Evolutionary conservation across 2,113 vertebrate species (phyloP), one percentile per base, ranked within the genome.

Genomic region (Bagarius yarrelli): DNA sequence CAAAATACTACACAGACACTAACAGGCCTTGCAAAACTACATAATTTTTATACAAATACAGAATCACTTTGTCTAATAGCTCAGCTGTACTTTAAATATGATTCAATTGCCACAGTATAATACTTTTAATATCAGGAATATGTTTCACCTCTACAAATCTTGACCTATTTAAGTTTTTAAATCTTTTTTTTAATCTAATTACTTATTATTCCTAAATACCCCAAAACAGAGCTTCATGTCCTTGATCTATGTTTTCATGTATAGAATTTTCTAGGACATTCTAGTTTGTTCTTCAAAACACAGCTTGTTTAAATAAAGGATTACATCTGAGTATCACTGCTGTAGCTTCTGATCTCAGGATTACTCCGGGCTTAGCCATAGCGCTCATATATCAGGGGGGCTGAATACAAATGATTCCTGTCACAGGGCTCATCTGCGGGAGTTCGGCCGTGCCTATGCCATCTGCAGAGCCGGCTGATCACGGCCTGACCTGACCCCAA

Each of bases 361-460:
- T 91, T 89, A 87, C 83, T 83, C 53, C 50, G 70, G 79, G 84
- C 81, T 84, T 79, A 83, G 73, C 67, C 81, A 76, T 75, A 83
- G 70, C 77, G 66, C 80, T 81, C 83, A 63, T 77, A 87, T 84
- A 69, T 86, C 85, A 88, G 71, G 79, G 71, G 88, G 88, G 87
- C 80, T 90, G 83, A 85, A 87, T 87, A 79, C 78, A 84, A 87
- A 88, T 84, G 60, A 88, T 81, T 75, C 70, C 55, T 83, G 85
- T 79, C 83, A 78, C 78, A 69, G 85, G 81, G 53, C 72, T 6
- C 81, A 86, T 74, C 79, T 73, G 67, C 30, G 23, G 13, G 27
- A 50, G 74, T 76, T 18, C 81, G 56, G 69, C 52, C 11, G 72
- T 66, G 63, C 25, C 44, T 70, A 85, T 55, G 47, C 27, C 75